Percentiles rank a stretch among this genome's conserved stretches.
phyloP scores from a whole-genome alignment of 1,140 invertebrate species.

The Ceratina japonica region DNA sequence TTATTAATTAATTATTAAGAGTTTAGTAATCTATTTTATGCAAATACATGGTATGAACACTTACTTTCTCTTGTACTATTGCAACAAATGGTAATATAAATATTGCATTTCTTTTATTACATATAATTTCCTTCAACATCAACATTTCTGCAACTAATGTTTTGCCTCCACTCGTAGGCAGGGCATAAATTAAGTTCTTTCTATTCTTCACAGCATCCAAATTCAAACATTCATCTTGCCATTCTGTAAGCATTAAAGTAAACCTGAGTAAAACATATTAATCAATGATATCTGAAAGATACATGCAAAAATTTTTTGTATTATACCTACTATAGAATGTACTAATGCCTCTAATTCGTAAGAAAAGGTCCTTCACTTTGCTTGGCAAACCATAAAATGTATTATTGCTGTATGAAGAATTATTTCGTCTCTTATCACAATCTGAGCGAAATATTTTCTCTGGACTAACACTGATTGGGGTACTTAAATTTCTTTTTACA shows the following conservation, averaged over 20 bases:
- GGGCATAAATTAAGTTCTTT: slow-evolving; percentile 93
- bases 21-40: background rate
- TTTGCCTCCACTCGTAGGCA: slow-evolving; percentile 97
- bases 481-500: slow-evolving; percentile 28
- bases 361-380: slow-evolving; percentile 83
- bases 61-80: slow-evolving; percentile 96
- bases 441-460: slow-evolving; percentile 33
- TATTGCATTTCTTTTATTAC: slow-evolving; percentile 89
- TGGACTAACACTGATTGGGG: background rate
- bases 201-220: slow-evolving; percentile 84
- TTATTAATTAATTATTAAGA: slow-evolving; percentile 40
- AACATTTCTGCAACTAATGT: slow-evolving; percentile 97
- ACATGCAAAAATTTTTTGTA: too few species aligned
- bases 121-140: slow-evolving; percentile 91
- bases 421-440: background rate
- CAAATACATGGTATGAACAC: background rate
- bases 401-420: background rate
- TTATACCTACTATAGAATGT: slow-evolving; percentile 83
- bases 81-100: slow-evolving; percentile 97
- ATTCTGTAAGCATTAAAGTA: slow-evolving; percentile 81
- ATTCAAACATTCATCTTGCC: slow-evolving; percentile 94
- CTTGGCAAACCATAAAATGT: slow-evolving; percentile 87
- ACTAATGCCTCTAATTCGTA: slow-evolving; percentile 84
- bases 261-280: too few species aligned
- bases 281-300: too few species aligned